Evolutionary conservation across 2,888 invertebrate genomes (phyloP).

Genomic region (Lutraria lutraria): DNA sequence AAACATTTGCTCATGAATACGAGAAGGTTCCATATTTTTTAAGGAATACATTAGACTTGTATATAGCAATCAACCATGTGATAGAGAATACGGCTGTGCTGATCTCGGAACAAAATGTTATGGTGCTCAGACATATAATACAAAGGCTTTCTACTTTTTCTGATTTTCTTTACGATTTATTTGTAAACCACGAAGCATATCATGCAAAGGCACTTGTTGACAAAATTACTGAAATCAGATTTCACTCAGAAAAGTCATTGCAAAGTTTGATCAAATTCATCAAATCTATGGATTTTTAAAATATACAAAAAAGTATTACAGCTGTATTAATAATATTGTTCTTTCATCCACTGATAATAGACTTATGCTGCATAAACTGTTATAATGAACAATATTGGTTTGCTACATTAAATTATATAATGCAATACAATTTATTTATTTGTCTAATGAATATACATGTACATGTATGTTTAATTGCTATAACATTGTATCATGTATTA

Average conservation of each 20-base stretch:
- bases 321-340: no score
- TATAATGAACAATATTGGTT: no score
- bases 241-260: conserved; percentile 44
- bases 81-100: conserved; percentile 70
- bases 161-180: conserved; percentile 44
- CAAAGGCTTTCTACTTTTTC: conserved; percentile 42
- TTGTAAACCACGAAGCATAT: conserved; percentile 10
- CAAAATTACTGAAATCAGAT: conserved; percentile 45
- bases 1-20: conserved; percentile 33
- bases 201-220: conserved; percentile 23
- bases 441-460: no score
- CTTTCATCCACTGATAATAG: no score
- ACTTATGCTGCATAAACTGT: no score
- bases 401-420: no score
- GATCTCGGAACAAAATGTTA: conserved; percentile 19
- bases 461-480: no score
- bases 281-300: conserved; percentile 33
- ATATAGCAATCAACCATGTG: conserved; percentile 69
- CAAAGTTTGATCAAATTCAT: conserved; percentile 34
- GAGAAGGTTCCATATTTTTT: conserved; percentile 58
- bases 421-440: no score
- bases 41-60: conserved; percentile 60
- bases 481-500: no score
- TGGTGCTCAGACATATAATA: conserved; percentile 31
- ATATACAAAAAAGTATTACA: no score